These are phyloP conservation scores for Erethizon dorsatum DNA, from an alignment of 2,797 vertebrate genomes.

Conservation along the genomic window DNA sequence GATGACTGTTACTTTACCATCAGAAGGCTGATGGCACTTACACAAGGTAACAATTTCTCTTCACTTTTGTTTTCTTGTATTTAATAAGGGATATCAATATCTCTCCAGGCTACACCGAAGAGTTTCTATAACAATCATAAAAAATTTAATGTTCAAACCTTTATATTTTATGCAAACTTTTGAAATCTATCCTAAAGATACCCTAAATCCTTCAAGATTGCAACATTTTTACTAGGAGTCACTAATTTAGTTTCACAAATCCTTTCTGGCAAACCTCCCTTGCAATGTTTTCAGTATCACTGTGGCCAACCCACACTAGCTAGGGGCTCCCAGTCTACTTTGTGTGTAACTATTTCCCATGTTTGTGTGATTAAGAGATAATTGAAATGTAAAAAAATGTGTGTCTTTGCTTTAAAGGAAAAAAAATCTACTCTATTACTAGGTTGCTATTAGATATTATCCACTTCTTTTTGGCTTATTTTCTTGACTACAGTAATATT, in stretches of 20 bases:
- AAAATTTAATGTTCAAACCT: slow-evolving; percentile 19
- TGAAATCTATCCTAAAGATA: slow-evolving; percentile 37
- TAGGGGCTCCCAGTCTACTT: not conserved
- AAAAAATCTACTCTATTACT: slow-evolving; percentile 3
- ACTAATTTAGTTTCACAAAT: slow-evolving; percentile 47
- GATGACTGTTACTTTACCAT: not conserved
- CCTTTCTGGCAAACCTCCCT: not conserved
- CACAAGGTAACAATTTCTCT: not conserved
- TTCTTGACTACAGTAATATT: slow-evolving; percentile 50
- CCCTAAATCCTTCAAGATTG: not conserved
- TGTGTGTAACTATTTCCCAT: not conserved
- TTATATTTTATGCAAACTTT: slow-evolving; percentile 54
- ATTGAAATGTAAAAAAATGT: not conserved
- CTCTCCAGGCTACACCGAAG: slow-evolving; percentile 10
- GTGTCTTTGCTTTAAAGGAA: slow-evolving; percentile 12
- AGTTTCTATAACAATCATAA: slow-evolving; percentile 40
- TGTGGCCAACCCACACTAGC: not conserved
- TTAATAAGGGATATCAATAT: slow-evolving; percentile 29
- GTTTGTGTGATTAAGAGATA: slow-evolving; percentile 58
- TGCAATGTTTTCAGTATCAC: slow-evolving; percentile 18
- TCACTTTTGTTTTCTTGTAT: slow-evolving; percentile 46
- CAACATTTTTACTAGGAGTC: not conserved
- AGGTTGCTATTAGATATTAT: not conserved
- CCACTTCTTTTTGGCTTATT: slow-evolving; percentile 50
- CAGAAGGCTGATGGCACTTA: not conserved